Evolutionary conservation across 2,888 invertebrate genomes (phyloP).

Genomic region (Eupithecia dodoneata): DNA sequence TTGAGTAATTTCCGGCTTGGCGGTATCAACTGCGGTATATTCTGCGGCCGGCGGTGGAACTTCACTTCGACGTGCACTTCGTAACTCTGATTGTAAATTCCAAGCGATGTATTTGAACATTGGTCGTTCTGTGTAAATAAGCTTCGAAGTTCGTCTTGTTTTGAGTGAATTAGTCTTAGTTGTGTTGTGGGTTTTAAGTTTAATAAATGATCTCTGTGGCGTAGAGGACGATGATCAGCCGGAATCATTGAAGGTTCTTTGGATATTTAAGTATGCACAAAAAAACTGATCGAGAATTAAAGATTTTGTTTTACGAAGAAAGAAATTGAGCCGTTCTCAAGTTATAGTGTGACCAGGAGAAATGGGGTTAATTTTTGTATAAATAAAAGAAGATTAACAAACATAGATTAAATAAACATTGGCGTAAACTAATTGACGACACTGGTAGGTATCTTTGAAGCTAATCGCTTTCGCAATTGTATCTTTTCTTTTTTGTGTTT

Average conservation of each 20-base stretch:
- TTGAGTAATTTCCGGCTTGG: neutral
- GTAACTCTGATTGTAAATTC: neutral
- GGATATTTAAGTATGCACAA: neutral
- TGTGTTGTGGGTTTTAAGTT: neutral
- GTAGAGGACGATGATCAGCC: neutral
- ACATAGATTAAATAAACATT: neutral
- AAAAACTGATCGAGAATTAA: neutral
- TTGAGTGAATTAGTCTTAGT: neutral
- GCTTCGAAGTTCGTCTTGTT: neutral
- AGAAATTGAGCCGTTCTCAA: neutral
- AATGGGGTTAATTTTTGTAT: no score
- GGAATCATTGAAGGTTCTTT: neutral
- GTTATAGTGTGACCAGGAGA: no score
- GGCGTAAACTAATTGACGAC: neutral
- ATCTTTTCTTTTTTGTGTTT: no score
- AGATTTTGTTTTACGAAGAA: neutral
- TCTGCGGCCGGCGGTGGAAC: neutral
- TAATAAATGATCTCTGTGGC: neutral
- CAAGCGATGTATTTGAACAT: conserved; percentile 4
- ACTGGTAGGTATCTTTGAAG: neutral
- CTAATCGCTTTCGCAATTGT: no score
- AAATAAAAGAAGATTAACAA: no score
- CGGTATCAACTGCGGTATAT: neutral
- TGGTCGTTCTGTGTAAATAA: neutral
- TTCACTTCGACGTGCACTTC: neutral